Conservation (phyloP, 2,113 vertebrate genomes). For the Rhadina sibilatrix region DNA sequence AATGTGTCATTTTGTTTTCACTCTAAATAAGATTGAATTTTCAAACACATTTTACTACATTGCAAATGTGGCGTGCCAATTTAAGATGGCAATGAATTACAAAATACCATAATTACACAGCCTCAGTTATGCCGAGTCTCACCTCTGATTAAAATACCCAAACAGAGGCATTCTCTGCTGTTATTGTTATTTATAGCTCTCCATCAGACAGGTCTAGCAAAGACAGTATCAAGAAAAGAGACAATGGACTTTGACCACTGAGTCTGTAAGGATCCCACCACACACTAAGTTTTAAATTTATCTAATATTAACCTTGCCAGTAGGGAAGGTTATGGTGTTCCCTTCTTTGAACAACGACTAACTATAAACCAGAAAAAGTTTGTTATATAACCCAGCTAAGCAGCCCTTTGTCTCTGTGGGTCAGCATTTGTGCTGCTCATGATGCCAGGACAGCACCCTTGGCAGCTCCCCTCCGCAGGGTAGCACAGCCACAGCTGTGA, state of each 20-base stretch:
- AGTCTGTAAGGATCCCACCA: background rate
- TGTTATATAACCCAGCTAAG: background rate
- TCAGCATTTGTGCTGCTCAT: background rate
- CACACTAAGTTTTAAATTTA: background rate
- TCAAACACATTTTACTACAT: background rate
- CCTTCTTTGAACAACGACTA: background rate
- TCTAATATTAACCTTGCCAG: background rate
- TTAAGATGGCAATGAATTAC: background rate
- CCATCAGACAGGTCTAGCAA: background rate
- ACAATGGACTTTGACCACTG: background rate
- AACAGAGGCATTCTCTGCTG: background rate
- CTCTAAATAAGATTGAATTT: background rate
- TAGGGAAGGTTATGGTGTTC: background rate
- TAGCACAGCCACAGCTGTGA: background rate
- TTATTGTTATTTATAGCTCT: background rate
- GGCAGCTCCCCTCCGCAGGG: background rate
- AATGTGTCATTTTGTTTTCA: background rate
- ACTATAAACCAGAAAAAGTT: background rate
- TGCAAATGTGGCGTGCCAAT: background rate
- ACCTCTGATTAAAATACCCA: background rate
- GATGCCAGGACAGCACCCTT: background rate
- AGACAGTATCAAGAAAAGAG: background rate
- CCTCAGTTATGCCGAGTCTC: background rate
- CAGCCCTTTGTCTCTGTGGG: background rate
- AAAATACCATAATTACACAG: background rate